Evolutionary conservation across 2,113 vertebrate genomes (phyloP).

Genomic region (Clupea harengus): DNA sequence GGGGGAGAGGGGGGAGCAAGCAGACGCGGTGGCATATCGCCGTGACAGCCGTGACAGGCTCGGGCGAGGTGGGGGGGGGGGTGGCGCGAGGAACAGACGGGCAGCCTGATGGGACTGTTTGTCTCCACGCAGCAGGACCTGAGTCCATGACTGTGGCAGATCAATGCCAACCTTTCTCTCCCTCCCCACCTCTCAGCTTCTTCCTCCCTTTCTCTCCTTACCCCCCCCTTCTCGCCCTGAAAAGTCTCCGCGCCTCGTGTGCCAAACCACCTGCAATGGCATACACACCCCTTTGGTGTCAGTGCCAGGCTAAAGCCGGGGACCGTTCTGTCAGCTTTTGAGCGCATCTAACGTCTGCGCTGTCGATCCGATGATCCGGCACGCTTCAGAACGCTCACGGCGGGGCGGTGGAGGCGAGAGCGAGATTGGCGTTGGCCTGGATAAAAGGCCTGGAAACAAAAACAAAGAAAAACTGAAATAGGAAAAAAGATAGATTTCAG

Average conservation of each 20-base stretch:
- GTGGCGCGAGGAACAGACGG: constrained; percentile 12
- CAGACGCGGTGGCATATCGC: constrained; percentile 21
- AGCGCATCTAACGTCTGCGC: not conserved
- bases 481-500: not conserved
- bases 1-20: not conserved
- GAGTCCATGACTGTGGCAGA: not conserved
- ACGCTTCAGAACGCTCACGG: not conserved
- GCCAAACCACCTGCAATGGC: not conserved
- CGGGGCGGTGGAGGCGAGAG: too few relatives aligned
- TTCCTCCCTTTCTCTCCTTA: not conserved
- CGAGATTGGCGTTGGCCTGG: not conserved
- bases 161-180: not conserved
- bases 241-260: not conserved
- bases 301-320: constrained; percentile 8
- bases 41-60: constrained; percentile 27
- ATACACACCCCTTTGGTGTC: not conserved
- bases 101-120: not conserved
- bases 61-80: not conserved
- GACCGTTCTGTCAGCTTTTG: constrained; percentile 5
- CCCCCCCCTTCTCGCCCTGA: not conserved
- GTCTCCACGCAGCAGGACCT: not conserved
- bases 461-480: not conserved
- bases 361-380: not conserved
- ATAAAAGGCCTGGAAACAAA: not conserved
- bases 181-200: too few relatives aligned